Conservation (phyloP, 2,888 invertebrate species). For the Chironomus tentans region DNA sequence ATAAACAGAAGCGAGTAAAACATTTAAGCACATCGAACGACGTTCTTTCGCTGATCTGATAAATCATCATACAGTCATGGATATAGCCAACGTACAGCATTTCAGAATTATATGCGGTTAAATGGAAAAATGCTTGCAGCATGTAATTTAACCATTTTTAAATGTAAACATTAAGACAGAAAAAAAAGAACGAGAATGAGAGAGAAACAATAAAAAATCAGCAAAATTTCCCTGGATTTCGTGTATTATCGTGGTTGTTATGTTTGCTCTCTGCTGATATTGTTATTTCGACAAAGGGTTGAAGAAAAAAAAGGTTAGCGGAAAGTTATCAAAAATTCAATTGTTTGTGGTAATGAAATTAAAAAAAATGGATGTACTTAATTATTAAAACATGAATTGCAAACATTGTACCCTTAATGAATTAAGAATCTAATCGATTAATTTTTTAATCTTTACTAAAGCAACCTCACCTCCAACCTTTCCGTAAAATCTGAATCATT, state of each 20-base stretch:
- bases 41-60: constrained; percentile 7
- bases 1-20: constrained; percentile 15
- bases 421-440: constrained; percentile 21
- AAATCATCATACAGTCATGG: neutral
- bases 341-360: constrained; percentile 25
- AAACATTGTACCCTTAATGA: neutral
- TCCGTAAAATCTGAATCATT: no score
- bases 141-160: constrained; percentile 26
- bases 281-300: neutral
- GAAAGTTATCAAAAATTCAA: constrained; percentile 18
- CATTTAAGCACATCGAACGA: neutral
- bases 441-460: constrained; percentile 22
- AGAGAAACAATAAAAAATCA: neutral
- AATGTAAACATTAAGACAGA: constrained; percentile 10
- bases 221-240: neutral
- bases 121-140: constrained; percentile 11
- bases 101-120: neutral
- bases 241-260: neutral
- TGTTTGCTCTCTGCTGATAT: neutral
- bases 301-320: neutral
- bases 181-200: neutral
- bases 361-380: constrained; percentile 7
- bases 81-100: no score
- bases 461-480: neutral
- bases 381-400: constrained; percentile 2